A percentile compares a stretch with the other conserved stretches of the same genome.
Conservation (phyloP, 2,888 invertebrate species). For the Zhuqinia jingwanae region DNA sequence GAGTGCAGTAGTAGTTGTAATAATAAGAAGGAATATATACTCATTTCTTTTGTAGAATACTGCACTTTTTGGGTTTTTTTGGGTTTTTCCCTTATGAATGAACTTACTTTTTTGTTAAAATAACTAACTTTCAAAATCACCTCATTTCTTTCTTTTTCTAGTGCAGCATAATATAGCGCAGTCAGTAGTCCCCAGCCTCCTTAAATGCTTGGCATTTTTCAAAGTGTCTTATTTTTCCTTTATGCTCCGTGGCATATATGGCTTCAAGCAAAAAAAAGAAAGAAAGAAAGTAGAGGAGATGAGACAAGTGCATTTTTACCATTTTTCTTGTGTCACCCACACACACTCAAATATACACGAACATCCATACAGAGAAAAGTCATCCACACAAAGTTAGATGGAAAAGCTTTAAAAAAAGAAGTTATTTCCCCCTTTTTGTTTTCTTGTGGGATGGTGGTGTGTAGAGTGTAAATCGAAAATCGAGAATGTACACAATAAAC, state of each 20-base stretch:
- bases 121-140: not conserved
- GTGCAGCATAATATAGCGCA: not conserved
- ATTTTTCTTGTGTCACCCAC: conserved; percentile 27
- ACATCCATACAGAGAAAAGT: not conserved
- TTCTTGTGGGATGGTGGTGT: not conserved
- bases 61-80: conserved; percentile 6
- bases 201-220: conserved; percentile 23
- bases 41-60: conserved; percentile 11
- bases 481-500: not conserved
- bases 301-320: conserved; percentile 33
- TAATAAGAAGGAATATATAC: conserved; percentile 31
- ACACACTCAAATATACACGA: not conserved
- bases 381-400: not conserved
- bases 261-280: conserved; percentile 6
- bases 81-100: conserved; percentile 18
- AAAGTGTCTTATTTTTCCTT: not conserved
- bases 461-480: conserved; percentile 17
- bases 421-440: no score
- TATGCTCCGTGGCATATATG: not conserved
- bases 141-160: not conserved
- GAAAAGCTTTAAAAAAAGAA: no score
- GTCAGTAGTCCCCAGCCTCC: not conserved
- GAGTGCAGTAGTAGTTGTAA: conserved; percentile 20
- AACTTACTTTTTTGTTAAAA: conserved; percentile 12
- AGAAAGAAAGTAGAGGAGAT: not conserved